Evolutionary conservation across 2,888 invertebrate genomes (phyloP).

Genomic region (Melieria crassipennis): DNA sequence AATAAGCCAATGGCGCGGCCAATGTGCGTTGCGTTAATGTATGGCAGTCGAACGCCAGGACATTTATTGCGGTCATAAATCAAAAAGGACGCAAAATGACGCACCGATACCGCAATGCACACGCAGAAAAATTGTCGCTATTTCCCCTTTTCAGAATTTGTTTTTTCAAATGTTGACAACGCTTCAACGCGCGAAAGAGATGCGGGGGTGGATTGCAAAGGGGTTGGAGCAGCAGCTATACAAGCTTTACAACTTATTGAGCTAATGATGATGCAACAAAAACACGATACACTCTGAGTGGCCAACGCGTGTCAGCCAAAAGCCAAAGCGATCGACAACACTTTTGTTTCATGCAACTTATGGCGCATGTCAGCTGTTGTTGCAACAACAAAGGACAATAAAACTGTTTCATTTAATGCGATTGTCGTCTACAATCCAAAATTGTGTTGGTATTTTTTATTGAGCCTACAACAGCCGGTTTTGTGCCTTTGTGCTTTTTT

Average conservation of each 20-base stretch:
- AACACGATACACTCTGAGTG: constrained; percentile 45
- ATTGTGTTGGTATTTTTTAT: too few species aligned
- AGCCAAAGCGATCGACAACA: neutral
- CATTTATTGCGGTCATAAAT: constrained; percentile 63
- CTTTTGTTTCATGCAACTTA: too few species aligned
- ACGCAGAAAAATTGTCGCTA: constrained; percentile 8
- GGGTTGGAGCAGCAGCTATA: constrained; percentile 33
- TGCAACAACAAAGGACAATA: too few species aligned
- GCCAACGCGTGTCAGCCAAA: constrained; percentile 50
- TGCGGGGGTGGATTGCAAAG: too few species aligned
- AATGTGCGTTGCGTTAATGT: constrained; percentile 18
- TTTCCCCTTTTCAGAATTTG: constrained; percentile 10
- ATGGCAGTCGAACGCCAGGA: constrained; percentile 27
- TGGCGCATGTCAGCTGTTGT: too few species aligned
- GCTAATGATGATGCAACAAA: constrained; percentile 51
- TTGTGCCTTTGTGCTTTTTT: too few species aligned
- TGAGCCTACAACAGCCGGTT: too few species aligned
- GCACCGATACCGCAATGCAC: constrained; percentile 41
- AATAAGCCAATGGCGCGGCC: constrained; percentile 33
- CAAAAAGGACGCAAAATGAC: constrained; percentile 41
- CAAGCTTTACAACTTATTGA: constrained; percentile 59
- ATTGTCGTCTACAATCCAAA: too few species aligned
- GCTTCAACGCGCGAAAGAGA: too few species aligned
- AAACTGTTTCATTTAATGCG: too few species aligned
- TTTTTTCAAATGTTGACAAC: too few species aligned